Percentiles rank a stretch among this genome's conserved stretches.
Evolutionary conservation across 1,140 invertebrate species (phyloP).

Genomic region (Andricus grossulariae): DNA sequence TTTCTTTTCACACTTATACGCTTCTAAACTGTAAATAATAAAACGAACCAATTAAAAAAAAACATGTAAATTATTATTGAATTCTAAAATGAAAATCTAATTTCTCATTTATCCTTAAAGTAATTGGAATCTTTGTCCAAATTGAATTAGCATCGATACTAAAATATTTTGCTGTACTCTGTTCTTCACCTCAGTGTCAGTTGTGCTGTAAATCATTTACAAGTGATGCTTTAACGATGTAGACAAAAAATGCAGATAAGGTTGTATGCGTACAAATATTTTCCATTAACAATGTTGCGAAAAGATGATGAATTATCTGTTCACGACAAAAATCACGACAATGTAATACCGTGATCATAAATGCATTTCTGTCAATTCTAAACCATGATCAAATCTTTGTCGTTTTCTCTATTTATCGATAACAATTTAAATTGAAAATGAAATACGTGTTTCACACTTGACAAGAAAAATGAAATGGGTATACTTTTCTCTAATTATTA

Average conservation of each 20-base stretch:
- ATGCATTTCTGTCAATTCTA: not conserved
- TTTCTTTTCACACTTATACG: too few species aligned
- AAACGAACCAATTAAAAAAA: too few species aligned
- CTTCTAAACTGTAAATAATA: too few species aligned
- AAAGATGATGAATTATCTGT: slow-evolving; percentile 8
- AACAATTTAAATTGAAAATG: not conserved
- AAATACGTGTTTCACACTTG: not conserved
- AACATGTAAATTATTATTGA: too few species aligned
- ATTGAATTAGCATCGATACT: not conserved
- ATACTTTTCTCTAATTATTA: not conserved
- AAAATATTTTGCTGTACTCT: not conserved
- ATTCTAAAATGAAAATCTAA: too few species aligned
- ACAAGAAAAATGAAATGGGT: not conserved
- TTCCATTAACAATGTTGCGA: slow-evolving; percentile 25
- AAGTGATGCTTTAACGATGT: slow-evolving; percentile 16
- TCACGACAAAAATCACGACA: not conserved
- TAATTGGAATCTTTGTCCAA: too few species aligned
- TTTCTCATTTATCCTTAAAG: too few species aligned
- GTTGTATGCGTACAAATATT: slow-evolving; percentile 18
- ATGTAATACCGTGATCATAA: not conserved
- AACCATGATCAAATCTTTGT: not conserved
- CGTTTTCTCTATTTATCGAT: not conserved
- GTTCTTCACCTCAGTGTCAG: slow-evolving; percentile 5
- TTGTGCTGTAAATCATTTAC: slow-evolving; percentile 6
- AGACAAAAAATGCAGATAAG: slow-evolving; percentile 23